Evolutionary conservation across 1,140 invertebrate species (phyloP).

Genomic region (Aethina tumida): DNA sequence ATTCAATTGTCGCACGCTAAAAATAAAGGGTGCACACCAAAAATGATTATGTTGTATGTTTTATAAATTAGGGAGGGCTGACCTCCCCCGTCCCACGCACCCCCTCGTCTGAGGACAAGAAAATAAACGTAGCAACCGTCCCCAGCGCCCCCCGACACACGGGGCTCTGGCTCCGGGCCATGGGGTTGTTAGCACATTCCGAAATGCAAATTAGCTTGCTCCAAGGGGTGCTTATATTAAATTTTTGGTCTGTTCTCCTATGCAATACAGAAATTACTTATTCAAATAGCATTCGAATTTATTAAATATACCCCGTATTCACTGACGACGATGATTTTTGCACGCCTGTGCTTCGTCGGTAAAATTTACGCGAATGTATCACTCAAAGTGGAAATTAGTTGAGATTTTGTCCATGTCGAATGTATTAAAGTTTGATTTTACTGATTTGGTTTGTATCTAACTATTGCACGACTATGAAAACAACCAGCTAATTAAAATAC

Average conservation of each 20-base stretch:
- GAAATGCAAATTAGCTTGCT: conserved; percentile 28
- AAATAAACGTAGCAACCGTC: conserved; percentile 7
- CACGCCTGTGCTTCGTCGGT: too few species aligned
- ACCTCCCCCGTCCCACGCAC: background rate
- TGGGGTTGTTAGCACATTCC: conserved; percentile 26
- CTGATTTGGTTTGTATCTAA: too few species aligned
- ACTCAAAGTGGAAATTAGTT: too few species aligned
- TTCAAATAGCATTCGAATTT: conserved; percentile 18
- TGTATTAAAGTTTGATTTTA: too few species aligned
- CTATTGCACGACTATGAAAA: too few species aligned
- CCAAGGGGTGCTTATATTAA: conserved; percentile 26
- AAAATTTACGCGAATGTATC: too few species aligned
- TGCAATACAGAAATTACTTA: conserved; percentile 20
- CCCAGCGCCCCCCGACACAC: conserved; percentile 12
- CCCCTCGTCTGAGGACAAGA: background rate
- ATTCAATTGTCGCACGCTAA: too few species aligned
- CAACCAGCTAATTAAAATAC: too few species aligned
- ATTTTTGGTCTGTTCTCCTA: conserved; percentile 24
- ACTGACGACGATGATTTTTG: conserved; percentile 9
- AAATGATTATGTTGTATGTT: too few species aligned
- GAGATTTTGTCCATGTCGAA: too few species aligned
- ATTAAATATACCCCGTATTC: conserved; percentile 15
- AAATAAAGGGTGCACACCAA: too few species aligned
- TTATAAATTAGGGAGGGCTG: conserved; percentile 1
- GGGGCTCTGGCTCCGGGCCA: conserved; percentile 18